phyloP scores from a whole-genome alignment of 2,113 vertebrate species.

The Philantomba maxwellii region DNA sequence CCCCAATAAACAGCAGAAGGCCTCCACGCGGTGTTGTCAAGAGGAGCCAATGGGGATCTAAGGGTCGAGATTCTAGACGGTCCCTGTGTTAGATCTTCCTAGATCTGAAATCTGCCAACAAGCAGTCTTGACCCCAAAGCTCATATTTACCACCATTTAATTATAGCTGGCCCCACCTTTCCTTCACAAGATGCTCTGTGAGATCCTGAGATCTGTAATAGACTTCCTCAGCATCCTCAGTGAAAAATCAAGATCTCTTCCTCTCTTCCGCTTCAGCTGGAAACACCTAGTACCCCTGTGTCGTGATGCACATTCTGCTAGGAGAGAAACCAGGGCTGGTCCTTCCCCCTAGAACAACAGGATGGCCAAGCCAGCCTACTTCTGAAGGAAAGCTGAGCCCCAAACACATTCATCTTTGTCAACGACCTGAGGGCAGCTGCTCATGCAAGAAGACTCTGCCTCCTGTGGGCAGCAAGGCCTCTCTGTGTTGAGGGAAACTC shows the following conservation, averaged over 20 bases:
- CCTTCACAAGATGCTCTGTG: neutral
- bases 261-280: neutral
- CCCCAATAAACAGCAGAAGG: neutral
- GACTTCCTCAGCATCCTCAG: neutral
- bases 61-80: neutral
- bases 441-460: rapidly evolving
- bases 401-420: neutral
- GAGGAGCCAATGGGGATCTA: neutral
- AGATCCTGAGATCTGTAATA: neutral
- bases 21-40: rapidly evolving
- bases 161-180: neutral
- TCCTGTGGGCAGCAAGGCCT: rapidly evolving
- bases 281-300: rapidly evolving
- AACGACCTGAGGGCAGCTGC: neutral
- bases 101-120: neutral
- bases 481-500: neutral
- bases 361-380: neutral
- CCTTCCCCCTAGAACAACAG: neutral
- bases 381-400: neutral
- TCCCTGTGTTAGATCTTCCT: neutral
- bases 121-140: neutral
- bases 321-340: neutral
- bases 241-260: neutral
- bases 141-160: neutral
- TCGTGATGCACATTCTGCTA: neutral